phyloP scores from a whole-genome alignment of 2,113 vertebrate genomes.

The Megaleporinus macrocephalus region DNA sequence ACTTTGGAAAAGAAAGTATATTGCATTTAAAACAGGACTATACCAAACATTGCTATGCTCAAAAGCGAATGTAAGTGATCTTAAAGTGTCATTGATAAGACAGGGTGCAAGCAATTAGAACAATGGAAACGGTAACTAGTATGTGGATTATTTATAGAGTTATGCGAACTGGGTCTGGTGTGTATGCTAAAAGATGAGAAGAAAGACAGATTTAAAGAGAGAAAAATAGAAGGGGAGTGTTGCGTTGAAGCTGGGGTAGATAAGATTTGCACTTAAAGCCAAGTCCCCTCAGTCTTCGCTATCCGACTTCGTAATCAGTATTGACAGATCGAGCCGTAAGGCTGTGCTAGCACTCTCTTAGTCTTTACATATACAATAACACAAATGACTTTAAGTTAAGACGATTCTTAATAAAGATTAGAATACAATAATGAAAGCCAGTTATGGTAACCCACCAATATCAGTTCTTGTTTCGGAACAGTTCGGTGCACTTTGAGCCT shows the following conservation, averaged over 20 bases:
- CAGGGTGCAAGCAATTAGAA: constrained; percentile 78
- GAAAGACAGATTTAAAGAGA: constrained; percentile 35
- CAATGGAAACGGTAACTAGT: constrained; percentile 65
- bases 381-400: constrained; percentile 32
- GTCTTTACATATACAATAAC: constrained; percentile 31
- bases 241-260: constrained; percentile 30
- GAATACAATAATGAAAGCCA: constrained; percentile 44
- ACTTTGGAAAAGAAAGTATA: constrained; percentile 76
- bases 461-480: constrained; percentile 32
- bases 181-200: constrained; percentile 30
- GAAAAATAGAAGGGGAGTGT: constrained; percentile 13
- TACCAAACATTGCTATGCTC: constrained; percentile 80
- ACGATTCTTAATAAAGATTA: constrained; percentile 43
- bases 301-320: constrained; percentile 32
- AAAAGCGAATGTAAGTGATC: constrained; percentile 73
- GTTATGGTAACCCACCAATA: constrained; percentile 33
- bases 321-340: constrained; percentile 31
- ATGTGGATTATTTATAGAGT: constrained; percentile 31
- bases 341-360: constrained; percentile 23
- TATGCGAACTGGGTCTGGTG: constrained; percentile 24
- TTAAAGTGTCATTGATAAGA: constrained; percentile 72
- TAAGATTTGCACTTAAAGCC: constrained; percentile 25
- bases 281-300: constrained; percentile 33
- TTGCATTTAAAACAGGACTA: constrained; percentile 80
- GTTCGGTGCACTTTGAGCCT: constrained; percentile 22